A percentile compares a stretch with the other conserved stretches of the same genome.
Evolutionary conservation across 2,888 invertebrate species (phyloP).

Genomic region (Plebejus anna): DNA sequence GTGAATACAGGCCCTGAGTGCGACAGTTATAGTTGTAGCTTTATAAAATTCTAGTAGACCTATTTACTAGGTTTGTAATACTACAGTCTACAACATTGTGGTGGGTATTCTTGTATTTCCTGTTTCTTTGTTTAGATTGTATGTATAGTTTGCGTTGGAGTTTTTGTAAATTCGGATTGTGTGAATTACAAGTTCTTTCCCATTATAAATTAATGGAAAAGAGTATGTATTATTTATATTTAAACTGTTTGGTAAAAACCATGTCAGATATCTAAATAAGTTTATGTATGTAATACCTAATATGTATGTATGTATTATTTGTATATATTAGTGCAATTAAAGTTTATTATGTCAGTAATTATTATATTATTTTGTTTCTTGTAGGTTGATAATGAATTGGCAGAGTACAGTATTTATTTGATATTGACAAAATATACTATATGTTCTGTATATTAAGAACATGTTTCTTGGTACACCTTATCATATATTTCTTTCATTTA

Average conservation of each 20-base stretch:
- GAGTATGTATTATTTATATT: neutral
- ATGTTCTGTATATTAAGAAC: neutral
- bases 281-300: no score
- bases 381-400: neutral
- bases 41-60: no score
- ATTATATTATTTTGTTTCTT: neutral
- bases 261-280: neutral
- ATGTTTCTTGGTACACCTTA: neutral
- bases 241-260: neutral
- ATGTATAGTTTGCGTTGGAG: neutral
- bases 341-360: neutral
- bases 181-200: neutral
- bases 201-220: neutral
- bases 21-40: no score
- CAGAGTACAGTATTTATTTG: neutral
- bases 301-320: neutral
- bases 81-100: neutral
- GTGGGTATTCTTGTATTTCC: neutral
- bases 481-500: neutral
- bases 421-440: neutral
- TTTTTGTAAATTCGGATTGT: neutral
- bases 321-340: neutral
- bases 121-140: neutral
- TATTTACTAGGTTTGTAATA: no score
- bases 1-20: no score